These are phyloP conservation scores for Neosilurus mollespiculum DNA, from an alignment of 2,797 vertebrate species.

Conservation along the genomic window DNA sequence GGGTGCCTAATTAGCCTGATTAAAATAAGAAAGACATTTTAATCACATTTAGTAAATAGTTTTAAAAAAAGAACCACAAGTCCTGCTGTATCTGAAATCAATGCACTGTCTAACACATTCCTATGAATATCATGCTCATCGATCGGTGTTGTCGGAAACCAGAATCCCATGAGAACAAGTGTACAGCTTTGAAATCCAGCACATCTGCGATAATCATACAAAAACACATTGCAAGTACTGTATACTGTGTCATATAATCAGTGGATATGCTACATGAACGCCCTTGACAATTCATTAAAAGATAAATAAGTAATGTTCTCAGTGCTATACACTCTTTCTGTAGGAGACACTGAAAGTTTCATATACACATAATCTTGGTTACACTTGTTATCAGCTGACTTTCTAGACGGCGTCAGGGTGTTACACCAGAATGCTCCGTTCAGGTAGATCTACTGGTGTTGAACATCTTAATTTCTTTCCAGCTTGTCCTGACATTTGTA, in stretches of 20 bases:
- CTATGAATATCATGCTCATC: background rate
- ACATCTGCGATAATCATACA: background rate
- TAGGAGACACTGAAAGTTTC: background rate
- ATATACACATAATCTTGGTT: slow-evolving; percentile 18
- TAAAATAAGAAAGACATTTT: slow-evolving; percentile 18
- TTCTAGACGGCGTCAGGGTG: slow-evolving; percentile 18
- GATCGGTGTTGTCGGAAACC: background rate
- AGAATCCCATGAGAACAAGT: background rate
- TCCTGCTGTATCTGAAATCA: slow-evolving; percentile 16
- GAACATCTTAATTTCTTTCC: slow-evolving; percentile 9
- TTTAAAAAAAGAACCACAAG: background rate
- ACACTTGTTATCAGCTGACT: slow-evolving; percentile 32
- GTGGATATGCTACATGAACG: background rate
- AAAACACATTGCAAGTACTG: background rate
- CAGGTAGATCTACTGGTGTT: background rate
- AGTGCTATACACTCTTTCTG: background rate
- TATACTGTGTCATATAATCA: background rate
- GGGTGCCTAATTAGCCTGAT: slow-evolving; percentile 24
- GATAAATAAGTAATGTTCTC: background rate
- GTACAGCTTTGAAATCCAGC: background rate
- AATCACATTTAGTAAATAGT: slow-evolving; percentile 4
- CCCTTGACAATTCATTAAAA: background rate
- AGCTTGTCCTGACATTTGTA: slow-evolving; percentile 7
- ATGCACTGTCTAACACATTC: background rate
- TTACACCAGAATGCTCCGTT: slow-evolving; percentile 10